Evolutionary conservation across 2,888 invertebrate genomes (phyloP), one percentile per base, ranked within the genome.

Genomic region (Glyphotaelius pellucidus): DNA sequence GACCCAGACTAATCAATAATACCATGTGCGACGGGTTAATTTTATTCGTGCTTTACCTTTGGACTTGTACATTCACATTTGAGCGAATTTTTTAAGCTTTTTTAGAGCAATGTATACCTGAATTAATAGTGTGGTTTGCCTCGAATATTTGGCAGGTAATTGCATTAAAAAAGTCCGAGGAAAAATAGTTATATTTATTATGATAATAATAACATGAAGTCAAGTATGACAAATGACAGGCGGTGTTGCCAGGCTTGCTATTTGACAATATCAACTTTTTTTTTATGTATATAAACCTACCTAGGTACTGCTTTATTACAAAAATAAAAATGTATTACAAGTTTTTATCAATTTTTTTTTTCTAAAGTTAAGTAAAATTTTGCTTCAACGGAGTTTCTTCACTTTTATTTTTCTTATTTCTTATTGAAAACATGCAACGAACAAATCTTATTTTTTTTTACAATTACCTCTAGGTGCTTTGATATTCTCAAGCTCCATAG

Each of bases 171-270:
- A 19, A 19, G 2, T 19, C 4, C 5, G 35, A 83, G 7, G 25
- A 83, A n/a, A 9, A 38, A 83, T 67, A 83, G 4, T 83, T 83
- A 83, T 19, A 35, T 19, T 32, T 83, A n/a, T 32, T 83, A 25
- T 35, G 35, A 83, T 83, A 35, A 35, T 83, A 35, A 83, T 25
- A 35, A 83, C 83, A 32, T 11, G 83, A 83, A 32, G 86, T 42
- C 42, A 47, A 42, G 35, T 42, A 47, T 86, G 42, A 86, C n/a
- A 86, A 83, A 83, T 86, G 86, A 86, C 86, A 47, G 30, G n/a
- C 86, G n/a, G 42, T 86, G 86, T 86, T 86, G 86, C 86, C 86
- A 86, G 25, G 42, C 38, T 7, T 86, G 38, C 19, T 19, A 5
- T 25, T 25, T 67, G 7, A n/a, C 67, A 67, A 67, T 67, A 25